Evolutionary conservation across 2,113 vertebrate species (phyloP), one percentile per base, ranked within the genome.

Genomic region (Hiodon tergisus): DNA sequence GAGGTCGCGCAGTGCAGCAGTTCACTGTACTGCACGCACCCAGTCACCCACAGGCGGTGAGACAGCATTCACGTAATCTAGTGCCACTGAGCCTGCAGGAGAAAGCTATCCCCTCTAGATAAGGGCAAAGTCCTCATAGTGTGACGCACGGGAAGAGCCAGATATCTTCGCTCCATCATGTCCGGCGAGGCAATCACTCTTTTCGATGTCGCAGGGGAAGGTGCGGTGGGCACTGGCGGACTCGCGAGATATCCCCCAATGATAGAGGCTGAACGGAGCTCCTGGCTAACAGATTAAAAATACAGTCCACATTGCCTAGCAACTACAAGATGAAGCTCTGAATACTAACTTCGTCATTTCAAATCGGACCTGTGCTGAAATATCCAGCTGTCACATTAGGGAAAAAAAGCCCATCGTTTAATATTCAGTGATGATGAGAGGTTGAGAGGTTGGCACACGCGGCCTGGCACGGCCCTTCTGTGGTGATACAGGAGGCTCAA

Each of bases 181-280:
- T 73, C 31, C 31, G 31, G 31, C 31, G 31, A 31, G 31, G 31
- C 31, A 31, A 31, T 31, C 31, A 31, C 31, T 31, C 31, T 2
- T 31, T 31, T 31, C 31, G 31, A 31, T 31, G 31, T 31, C 31
- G 31, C 31, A 31, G 31, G 31, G 31, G 31, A 31, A 7, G 58
- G 48, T 9, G 14, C 55, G n/a, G 54, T 77, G 74, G 65, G 52
- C 9, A n/a, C 86, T 89, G 76, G 71, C 86, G 78, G 60, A 66
- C 8, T 8, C 77, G 83, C 86, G 88, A 51, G 80, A 85, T 66
- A 77, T 73, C 69, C 3, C 59, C 3, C 16, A 17, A 66, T 62
- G 5, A 17, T 86, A 79, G 86, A 82, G 74, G 78, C 76, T 5
- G 3, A 58, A 4, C 10, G 13, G 68, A 62, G 16, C 13, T 4